Base-by-base conservation (phyloP, 2,113 vertebrate species). In the Spilogale gracilis region DNA sequence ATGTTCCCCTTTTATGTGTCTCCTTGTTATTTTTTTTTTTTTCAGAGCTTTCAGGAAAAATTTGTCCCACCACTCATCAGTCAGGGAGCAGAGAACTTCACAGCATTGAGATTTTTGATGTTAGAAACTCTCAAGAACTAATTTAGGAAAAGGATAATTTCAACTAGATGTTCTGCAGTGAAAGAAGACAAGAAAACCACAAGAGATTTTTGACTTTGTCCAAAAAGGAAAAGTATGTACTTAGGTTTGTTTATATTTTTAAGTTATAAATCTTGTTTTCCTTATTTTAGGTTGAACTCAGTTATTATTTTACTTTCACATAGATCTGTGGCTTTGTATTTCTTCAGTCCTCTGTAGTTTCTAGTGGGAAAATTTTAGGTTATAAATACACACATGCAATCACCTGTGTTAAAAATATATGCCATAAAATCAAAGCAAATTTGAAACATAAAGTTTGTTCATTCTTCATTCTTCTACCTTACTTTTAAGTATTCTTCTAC, bases 251-350 rank as follows among this genome's bases (percentile, higher is more conserved):
- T 92, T 86, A 50, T n/a, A 61, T 76, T 82, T 91, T 87, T 76
- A 71, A 71, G 60, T 81, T 76, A 86, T 93, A 92, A 76, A 79
- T 92, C 13, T 89, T 94, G 1, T 20, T 96, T 92, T 85, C 4
- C 30, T 80, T 95, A 9, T 79, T 61, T 80, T 12, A 94, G 14
- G 1, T 32, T 93, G 84, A 78, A 20, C 11, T 88, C 56, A 11
- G 16, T 78, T 82, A 63, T 67, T 94, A 90, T 81, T 91, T 89
- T 91, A 69, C 91, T 88, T 90, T 96, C 23, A 96, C 9, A 74
- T 89, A 90, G 48, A 83, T 30, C 17, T 79, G 12, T 73, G 23
- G 10, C 4, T 82, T 93, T 94, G 18, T 81, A 88, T 93, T 93
- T 96, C 14, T 79, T 82, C 27, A 76, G 20, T 8, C 32, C 94